Conservation (phyloP, 2,888 invertebrate genomes). For the Andrena fulva region DNA sequence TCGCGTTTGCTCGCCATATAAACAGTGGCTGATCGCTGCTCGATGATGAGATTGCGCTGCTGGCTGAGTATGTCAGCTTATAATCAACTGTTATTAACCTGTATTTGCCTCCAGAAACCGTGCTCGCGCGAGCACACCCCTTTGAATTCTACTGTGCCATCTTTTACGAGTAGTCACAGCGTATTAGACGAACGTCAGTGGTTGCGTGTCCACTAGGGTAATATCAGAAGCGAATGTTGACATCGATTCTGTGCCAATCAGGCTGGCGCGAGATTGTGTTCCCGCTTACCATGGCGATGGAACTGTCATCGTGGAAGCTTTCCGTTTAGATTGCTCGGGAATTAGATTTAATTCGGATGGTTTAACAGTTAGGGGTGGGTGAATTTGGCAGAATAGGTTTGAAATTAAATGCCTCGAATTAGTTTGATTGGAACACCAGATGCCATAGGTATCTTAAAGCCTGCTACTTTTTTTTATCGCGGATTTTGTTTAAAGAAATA, state of each 20-base stretch:
- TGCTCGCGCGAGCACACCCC: neutral
- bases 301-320: neutral
- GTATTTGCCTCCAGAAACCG: slow-evolving; percentile 11
- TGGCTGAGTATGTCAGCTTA: neutral
- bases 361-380: too few relatives aligned
- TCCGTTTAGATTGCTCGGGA: too few relatives aligned
- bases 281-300: neutral
- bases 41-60: slow-evolving; percentile 26
- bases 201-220: neutral
- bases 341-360: too few relatives aligned
- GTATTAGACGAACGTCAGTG: neutral
- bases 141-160: neutral
- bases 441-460: too few relatives aligned
- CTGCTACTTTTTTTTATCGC: too few relatives aligned
- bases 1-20: slow-evolving; percentile 28
- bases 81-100: slow-evolving; percentile 41
- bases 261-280: slow-evolving; percentile 4
- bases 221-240: neutral
- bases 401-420: too few relatives aligned
- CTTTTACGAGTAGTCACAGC: neutral
- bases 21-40: slow-evolving; percentile 41
- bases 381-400: too few relatives aligned
- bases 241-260: slow-evolving; percentile 4
- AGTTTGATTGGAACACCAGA: too few relatives aligned
- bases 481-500: too few relatives aligned